Percentiles rank a stretch among this genome's conserved stretches.
Evolutionary conservation across 1,140 invertebrate genomes (phyloP).

Genomic region (Formica selysi): DNA sequence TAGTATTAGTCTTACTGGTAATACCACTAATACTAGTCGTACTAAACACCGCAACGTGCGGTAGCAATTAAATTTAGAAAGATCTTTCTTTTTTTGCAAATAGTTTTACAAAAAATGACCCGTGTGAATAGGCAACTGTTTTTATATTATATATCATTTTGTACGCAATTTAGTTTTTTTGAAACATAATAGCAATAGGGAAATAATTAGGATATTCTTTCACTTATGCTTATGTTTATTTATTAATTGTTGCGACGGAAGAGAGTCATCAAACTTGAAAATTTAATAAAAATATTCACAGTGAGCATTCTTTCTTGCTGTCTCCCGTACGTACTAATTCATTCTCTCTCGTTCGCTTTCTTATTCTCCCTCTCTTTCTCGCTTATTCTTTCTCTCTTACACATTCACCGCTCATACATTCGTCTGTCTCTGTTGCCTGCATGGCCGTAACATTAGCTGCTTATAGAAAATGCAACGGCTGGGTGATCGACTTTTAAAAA

Average conservation of each 20-base stretch:
- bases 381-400: constrained; percentile 50
- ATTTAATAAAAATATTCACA: constrained; percentile 88
- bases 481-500: constrained; percentile 2
- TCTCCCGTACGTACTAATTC: constrained; percentile 71
- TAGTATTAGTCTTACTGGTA: no score
- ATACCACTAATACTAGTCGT: no score
- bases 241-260: constrained; percentile 87
- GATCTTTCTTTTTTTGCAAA: no score
- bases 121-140: no score
- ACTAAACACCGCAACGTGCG: no score
- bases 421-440: constrained; percentile 68
- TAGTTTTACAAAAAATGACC: no score
- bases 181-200: constrained; percentile 10
- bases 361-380: constrained; percentile 60
- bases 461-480: constrained; percentile 30
- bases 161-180: background rate
- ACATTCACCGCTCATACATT: constrained; percentile 60
- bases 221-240: constrained; percentile 86
- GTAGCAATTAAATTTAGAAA: no score
- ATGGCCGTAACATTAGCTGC: constrained; percentile 58
- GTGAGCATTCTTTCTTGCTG: constrained; percentile 85
- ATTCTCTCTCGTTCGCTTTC: constrained; percentile 53
- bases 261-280: constrained; percentile 86
- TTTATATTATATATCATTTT: no score
- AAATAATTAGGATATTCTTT: constrained; percentile 72